Evolutionary conservation across 2,113 vertebrate species (phyloP).

Genomic region (Monopterus albus): DNA sequence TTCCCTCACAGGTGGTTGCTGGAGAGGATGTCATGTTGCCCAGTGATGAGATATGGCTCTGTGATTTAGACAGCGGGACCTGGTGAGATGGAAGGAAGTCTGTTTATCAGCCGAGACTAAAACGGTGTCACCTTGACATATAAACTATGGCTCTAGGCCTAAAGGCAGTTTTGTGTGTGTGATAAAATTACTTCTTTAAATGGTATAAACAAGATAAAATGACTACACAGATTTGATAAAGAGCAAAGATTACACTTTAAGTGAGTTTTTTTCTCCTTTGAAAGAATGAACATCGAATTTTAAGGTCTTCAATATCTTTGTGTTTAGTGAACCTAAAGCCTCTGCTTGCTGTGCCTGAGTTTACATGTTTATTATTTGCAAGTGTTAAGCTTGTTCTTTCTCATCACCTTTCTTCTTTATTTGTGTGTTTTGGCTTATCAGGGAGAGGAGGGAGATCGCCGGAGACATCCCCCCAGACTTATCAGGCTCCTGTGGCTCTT

Average conservation of each 20-base stretch:
- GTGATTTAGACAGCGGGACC: constrained; percentile 87
- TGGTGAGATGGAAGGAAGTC: constrained; percentile 86
- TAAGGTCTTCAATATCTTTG: no score
- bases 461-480: constrained; percentile 89
- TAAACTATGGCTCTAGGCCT: background rate
- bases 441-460: constrained; percentile 87
- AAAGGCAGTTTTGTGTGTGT: background rate
- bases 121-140: constrained; percentile 22
- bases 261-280: no score
- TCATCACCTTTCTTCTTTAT: background rate
- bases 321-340: no score
- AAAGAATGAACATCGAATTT: no score
- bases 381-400: background rate
- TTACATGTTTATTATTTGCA: background rate
- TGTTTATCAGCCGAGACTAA: constrained; percentile 10
- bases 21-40: constrained; percentile 90
- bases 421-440: constrained; percentile 68
- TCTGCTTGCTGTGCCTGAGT: background rate
- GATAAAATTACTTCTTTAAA: background rate
- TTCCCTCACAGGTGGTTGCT: constrained; percentile 83
- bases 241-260: background rate
- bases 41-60: constrained; percentile 93
- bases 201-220: background rate
- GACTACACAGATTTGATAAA: background rate
- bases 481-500: constrained; percentile 87